phyloP scores from a whole-genome alignment of 2,888 invertebrate species.

The Phyllotreta cruciferae region DNA sequence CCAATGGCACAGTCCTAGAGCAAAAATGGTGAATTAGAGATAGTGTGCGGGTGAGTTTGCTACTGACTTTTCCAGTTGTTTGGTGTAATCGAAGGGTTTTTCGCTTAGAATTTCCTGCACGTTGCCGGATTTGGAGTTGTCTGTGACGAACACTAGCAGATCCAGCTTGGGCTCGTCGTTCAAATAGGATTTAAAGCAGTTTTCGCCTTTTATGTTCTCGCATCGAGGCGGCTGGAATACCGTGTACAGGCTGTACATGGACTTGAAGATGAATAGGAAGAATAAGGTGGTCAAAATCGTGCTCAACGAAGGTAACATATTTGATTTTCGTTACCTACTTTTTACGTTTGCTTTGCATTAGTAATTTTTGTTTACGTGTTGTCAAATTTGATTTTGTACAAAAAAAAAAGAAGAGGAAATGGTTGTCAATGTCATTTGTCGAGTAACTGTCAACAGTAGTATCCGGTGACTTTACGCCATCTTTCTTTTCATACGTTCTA shows the following conservation, averaged over 20 bases:
- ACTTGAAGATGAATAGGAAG: slow-evolving; percentile 73
- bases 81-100: slow-evolving; percentile 71
- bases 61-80: slow-evolving; percentile 63
- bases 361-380: too few species aligned
- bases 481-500: slow-evolving; percentile 28
- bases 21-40: slow-evolving; percentile 12
- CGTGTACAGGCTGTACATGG: slow-evolving; percentile 77
- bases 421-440: neutral
- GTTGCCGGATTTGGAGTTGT: slow-evolving; percentile 65
- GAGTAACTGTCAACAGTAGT: neutral
- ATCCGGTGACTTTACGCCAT: slow-evolving; percentile 20
- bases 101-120: slow-evolving; percentile 68
- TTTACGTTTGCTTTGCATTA: too few species aligned
- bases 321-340: neutral
- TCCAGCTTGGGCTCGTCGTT: slow-evolving; percentile 72
- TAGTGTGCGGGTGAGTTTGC: too few species aligned
- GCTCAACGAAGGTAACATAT: slow-evolving; percentile 65
- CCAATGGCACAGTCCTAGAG: slow-evolving; percentile 70
- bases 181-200: slow-evolving; percentile 76
- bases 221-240: slow-evolving; percentile 77
- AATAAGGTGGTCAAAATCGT: slow-evolving; percentile 70
- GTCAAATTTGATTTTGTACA: too few species aligned
- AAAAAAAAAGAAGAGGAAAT: too few species aligned
- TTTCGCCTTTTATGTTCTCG: slow-evolving; percentile 62
- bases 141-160: slow-evolving; percentile 73